Conservation (phyloP, 1,140 invertebrate genomes). For the Drosophila kikkawai region DNA sequence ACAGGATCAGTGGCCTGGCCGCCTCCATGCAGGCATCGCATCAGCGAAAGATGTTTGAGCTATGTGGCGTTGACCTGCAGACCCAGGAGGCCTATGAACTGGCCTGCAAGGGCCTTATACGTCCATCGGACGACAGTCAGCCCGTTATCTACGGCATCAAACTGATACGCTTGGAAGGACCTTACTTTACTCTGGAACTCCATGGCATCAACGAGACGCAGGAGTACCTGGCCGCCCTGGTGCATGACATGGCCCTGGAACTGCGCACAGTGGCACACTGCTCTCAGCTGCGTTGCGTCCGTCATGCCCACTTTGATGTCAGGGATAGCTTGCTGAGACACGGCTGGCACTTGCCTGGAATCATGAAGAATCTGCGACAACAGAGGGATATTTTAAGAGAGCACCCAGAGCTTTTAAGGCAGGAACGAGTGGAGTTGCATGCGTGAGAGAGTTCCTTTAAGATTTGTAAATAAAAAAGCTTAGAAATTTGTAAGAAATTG, state of each 20-base stretch:
- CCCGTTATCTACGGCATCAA: conserved; percentile 95
- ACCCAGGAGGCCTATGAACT: conserved; percentile 96
- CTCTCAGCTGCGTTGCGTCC: conserved; percentile 91
- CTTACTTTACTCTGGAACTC: conserved; percentile 96
- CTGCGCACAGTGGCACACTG: conserved; percentile 93
- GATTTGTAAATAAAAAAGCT: conserved; percentile 7
- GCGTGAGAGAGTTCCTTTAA: conserved; percentile 5
- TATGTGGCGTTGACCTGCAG: conserved; percentile 91
- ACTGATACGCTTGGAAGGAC: conserved; percentile 92
- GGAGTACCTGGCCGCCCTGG: conserved; percentile 89
- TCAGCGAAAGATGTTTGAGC: conserved; percentile 92
- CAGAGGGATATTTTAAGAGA: conserved; percentile 86
- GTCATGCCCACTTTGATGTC: conserved; percentile 93
- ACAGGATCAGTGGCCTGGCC: conserved; percentile 89
- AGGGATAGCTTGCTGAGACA: conserved; percentile 92
- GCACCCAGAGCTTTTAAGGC: conserved; percentile 86
- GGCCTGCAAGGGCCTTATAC: conserved; percentile 91
- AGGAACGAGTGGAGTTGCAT: conserved; percentile 62
- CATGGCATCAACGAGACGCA: conserved; percentile 94
- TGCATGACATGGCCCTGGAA: conserved; percentile 93
- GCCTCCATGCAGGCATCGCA: conserved; percentile 92
- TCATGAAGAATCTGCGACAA: conserved; percentile 90
- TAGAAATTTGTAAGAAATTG: not conserved
- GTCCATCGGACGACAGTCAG: conserved; percentile 89
- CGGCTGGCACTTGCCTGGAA: conserved; percentile 91